phyloP scores from a whole-genome alignment of 1,140 invertebrate species.

The Maconellicoccus hirsutus region DNA sequence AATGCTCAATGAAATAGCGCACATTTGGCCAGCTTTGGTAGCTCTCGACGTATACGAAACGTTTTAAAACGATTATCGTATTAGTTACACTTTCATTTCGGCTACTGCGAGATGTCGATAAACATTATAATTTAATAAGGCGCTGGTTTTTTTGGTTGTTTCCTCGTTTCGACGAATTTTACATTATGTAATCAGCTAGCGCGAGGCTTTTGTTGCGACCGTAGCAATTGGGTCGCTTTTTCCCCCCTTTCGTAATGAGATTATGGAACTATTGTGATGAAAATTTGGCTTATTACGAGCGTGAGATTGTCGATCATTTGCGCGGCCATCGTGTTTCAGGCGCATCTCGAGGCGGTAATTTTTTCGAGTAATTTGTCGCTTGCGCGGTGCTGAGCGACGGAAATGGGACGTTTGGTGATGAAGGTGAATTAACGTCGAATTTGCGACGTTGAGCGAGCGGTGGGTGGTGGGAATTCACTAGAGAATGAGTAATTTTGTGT shows the following conservation, averaged over 20 bases:
- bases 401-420: too few relatives aligned
- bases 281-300: not conserved
- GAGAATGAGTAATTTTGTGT: too few relatives aligned
- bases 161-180: not conserved
- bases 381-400: too few relatives aligned
- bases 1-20: too few relatives aligned
- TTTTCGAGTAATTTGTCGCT: too few relatives aligned
- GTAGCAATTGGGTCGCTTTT: not conserved
- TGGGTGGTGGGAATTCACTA: too few relatives aligned
- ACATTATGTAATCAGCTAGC: not conserved
- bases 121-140: conserved; percentile 14
- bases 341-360: too few relatives aligned
- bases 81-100: conserved; percentile 21
- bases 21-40: too few relatives aligned
- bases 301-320: not conserved
- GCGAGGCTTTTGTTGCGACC: not conserved
- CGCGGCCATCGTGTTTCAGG: too few relatives aligned
- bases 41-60: not conserved
- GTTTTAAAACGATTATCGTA: conserved; percentile 12
- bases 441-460: too few relatives aligned
- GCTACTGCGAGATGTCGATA: not conserved
- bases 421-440: too few relatives aligned
- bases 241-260: not conserved
- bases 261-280: conserved; percentile 4
- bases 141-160: not conserved